Base-by-base conservation (phyloP, 2,888 invertebrate species). In the Bellardia bayeri region DNA sequence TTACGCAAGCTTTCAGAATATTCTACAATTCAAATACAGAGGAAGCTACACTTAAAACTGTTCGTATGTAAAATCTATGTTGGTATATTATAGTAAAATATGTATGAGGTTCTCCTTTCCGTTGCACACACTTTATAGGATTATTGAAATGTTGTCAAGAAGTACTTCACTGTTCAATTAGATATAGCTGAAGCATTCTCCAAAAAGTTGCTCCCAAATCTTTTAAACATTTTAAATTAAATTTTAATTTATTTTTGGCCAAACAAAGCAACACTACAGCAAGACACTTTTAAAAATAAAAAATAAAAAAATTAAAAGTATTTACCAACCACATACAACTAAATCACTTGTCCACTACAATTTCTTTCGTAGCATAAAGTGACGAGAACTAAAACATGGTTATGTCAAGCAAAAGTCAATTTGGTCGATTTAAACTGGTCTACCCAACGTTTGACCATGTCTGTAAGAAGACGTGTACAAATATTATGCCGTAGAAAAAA, bases 351-450 rank as follows among this genome's bases (percentile, higher is more conserved):
- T 82, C 37, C 58, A 75, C 23, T 68, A 58, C 58, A 82, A 82
- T 81, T 85, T 85, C 79, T 85, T 85, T 81, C 40, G 69, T 63
- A 85, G 79, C 74, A 61, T 61, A n/a, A 66, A 84, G 61, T 85
- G 85, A 69, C 72, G 85, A 80, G 80, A 85, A 85, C 80, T 80
- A 68, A 85, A 85, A 85, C 80, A 85, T 85, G 85, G 72, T 81
- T 81, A 85, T 85, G 85, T 85, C 85, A 85, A 81, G 63, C 75
- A 69, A 85, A 75, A 85, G 69, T 81, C 75, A 80, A 81, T 74
- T 81, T 85, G 85, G 80, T 76, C 80, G 75, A 75, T 85, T 85
- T 79, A 85, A 87, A 87, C 85, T 82, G 87, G 87, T 87, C 87
- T 71, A 75, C 63, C 75, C 80, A 85, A 85, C 85, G 54, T 80